A percentile compares a stretch with the other conserved stretches of the same genome.
phyloP scores from a whole-genome alignment of 2,797 vertebrate genomes.

The Cheirogaleus major region DNA sequence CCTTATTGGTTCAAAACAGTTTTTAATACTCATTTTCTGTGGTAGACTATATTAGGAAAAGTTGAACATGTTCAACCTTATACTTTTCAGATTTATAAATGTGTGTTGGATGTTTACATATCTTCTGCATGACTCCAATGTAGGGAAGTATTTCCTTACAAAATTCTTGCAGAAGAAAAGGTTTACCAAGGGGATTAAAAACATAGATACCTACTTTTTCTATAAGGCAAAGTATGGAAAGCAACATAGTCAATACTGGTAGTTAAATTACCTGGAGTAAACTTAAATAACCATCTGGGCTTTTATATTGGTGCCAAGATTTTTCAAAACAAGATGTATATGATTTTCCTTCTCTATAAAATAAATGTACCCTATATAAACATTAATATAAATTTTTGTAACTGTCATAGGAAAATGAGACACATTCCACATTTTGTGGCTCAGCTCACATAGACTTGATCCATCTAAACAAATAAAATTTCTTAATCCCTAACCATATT shows the following conservation, averaged over 20 bases:
- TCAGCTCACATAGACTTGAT: neutral
- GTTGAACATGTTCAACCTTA: neutral
- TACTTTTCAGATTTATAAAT: conserved; percentile 32
- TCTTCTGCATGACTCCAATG: conserved; percentile 12
- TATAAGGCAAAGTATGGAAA: neutral
- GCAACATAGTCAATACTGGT: neutral
- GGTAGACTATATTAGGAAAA: neutral
- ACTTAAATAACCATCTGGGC: neutral
- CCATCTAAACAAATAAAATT: conserved; percentile 27
- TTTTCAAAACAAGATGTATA: neutral
- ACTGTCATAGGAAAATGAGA: neutral
- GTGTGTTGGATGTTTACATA: conserved; percentile 26
- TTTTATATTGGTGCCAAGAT: neutral
- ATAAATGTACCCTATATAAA: neutral
- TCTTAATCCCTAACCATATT: neutral
- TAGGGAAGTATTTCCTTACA: conserved; percentile 19
- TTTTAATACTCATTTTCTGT: neutral
- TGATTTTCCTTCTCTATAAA: neutral
- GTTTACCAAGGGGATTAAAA: neutral
- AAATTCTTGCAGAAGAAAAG: conserved; percentile 29
- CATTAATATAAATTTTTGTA: neutral
- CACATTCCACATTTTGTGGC: neutral
- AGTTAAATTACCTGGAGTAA: neutral
- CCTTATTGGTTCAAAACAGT: neutral
- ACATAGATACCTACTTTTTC: neutral